These are phyloP conservation scores for Mimachlamys varia DNA, from an alignment of 2,888 invertebrate species.

Conservation along the genomic window DNA sequence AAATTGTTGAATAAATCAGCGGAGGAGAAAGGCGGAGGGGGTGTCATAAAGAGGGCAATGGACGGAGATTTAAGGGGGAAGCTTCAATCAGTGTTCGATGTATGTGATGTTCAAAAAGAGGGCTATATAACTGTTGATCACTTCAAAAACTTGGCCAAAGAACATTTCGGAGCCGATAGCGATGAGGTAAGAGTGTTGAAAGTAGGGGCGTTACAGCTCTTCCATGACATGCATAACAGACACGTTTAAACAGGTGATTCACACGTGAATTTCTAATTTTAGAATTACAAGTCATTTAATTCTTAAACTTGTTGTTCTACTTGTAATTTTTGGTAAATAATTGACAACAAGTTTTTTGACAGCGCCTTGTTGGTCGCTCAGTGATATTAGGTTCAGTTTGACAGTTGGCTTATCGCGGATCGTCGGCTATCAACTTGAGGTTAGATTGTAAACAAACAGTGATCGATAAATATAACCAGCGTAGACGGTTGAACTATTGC, in stretches of 20 bases:
- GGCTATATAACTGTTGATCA: slow-evolving; percentile 78
- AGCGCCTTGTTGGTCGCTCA: not conserved
- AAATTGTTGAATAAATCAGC: not conserved
- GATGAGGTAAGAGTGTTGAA: slow-evolving; percentile 61
- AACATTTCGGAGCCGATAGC: slow-evolving; percentile 77
- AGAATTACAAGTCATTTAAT: slow-evolving; percentile 6
- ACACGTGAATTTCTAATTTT: slow-evolving; percentile 38
- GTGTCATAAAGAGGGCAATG: slow-evolving; percentile 42
- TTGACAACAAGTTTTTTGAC: slow-evolving; percentile 18
- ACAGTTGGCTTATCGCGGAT: not conserved
- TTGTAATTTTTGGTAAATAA: not conserved
- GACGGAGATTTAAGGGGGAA: slow-evolving; percentile 67
- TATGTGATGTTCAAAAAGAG: slow-evolving; percentile 77
- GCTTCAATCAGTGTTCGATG: slow-evolving; percentile 76
- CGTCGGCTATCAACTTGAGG: not conserved
- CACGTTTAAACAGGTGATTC: not conserved
- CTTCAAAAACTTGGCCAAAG: slow-evolving; percentile 74
- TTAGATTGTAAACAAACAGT: slow-evolving; percentile 13
- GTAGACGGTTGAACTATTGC: not conserved
- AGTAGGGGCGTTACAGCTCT: not conserved
- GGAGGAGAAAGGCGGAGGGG: slow-evolving; percentile 19
- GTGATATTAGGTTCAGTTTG: not conserved
- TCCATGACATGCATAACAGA: not conserved
- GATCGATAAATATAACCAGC: not conserved
- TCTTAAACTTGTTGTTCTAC: not conserved